Evolutionary conservation across 64 coral and sea anemone species (phyloP).

Genomic region (Montipora efflorescens): DNA sequence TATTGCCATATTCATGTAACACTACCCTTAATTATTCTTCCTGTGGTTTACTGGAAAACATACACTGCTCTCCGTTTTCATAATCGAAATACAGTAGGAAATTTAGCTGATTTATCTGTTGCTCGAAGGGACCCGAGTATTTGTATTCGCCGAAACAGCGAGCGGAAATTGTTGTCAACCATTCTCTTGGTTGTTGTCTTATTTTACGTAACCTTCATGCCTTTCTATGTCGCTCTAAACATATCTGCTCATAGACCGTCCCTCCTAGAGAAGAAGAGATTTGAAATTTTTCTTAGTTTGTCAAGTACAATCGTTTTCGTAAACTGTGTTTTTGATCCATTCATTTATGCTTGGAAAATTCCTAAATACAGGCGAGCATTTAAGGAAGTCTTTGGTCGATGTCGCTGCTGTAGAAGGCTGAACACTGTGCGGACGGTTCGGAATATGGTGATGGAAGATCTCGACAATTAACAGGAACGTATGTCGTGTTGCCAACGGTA

Average conservation of each 20-base stretch:
- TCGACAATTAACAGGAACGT: no score
- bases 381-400: not conserved
- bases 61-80: slow-evolving; percentile 16
- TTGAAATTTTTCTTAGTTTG: not conserved
- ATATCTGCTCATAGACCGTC: not conserved
- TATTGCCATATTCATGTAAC: slow-evolving; percentile 13
- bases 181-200: slow-evolving; percentile 10
- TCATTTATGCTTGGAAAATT: slow-evolving; percentile 27
- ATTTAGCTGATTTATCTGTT: not conserved
- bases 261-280: not conserved
- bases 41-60: slow-evolving; percentile 42
- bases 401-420: not conserved
- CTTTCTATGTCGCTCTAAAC: not conserved
- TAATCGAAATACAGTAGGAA: not conserved
- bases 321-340: slow-evolving; percentile 18
- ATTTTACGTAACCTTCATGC: slow-evolving; percentile 6
- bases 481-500: no score
- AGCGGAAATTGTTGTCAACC: slow-evolving; percentile 2
- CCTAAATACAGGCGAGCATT: slow-evolving; percentile 27
- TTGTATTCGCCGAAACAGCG: not conserved
- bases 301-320: not conserved
- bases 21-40: not conserved
- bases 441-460: no score
- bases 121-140: not conserved
- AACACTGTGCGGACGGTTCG: not conserved